Evolutionary conservation across 1,140 invertebrate genomes (phyloP).

Genomic region (Platyscapa corneri): DNA sequence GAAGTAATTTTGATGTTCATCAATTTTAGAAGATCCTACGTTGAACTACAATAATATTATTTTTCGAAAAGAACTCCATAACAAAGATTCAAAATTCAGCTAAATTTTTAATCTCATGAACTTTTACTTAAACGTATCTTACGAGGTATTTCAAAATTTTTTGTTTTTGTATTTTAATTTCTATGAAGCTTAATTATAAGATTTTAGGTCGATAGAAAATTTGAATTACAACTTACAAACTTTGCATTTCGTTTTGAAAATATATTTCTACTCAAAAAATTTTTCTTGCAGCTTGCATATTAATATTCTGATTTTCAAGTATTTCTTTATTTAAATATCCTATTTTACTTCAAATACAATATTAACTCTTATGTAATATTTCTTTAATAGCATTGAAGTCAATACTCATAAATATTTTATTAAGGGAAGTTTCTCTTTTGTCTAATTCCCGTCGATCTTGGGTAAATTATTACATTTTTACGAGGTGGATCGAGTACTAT

Average conservation of each 20-base stretch:
- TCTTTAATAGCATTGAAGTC: no score
- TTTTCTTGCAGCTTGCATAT: background rate
- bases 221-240: background rate
- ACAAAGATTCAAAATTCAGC: conserved; percentile 25
- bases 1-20: background rate
- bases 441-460: background rate
- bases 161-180: background rate
- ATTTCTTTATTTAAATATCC: no score
- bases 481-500: background rate
- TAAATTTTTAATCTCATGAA: conserved; percentile 46
- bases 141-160: background rate
- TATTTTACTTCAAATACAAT: no score
- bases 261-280: background rate
- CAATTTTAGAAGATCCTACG: background rate
- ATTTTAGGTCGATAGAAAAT: background rate
- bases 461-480: background rate
- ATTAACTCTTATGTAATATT: no score
- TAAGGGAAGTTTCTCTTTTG: background rate
- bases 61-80: background rate
- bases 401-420: no score
- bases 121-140: conserved; percentile 14
- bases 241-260: background rate
- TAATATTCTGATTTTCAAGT: no score
- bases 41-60: background rate
- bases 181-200: conserved; percentile 9